Base-by-base conservation (phyloP, 2,797 vertebrate species). In the Coilia nasus region DNA sequence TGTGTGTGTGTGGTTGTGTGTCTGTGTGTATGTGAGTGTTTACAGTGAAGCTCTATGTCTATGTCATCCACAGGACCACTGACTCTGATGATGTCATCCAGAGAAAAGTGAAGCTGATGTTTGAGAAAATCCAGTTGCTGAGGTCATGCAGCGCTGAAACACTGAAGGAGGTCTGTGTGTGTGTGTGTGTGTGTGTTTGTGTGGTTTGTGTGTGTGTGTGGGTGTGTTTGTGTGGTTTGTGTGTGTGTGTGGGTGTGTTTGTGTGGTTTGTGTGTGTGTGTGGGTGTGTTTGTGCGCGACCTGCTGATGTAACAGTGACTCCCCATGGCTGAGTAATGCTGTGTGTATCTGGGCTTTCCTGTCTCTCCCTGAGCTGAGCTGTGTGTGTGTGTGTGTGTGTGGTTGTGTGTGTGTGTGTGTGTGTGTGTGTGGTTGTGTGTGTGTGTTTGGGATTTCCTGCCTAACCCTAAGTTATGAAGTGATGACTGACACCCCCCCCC, bases 101-200 rank as follows among this genome's bases (percentile, higher is more conserved):
- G 92, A 95, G 94, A 90, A 98, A 98, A 92, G 97, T 99, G 88
- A 95, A 97, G 91, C 90, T 97, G 91, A 95, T 99, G 90, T 97
- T 99, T 90, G 95, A 97, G 92, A 97, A 96, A 92, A 97, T 99
- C 90, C 97, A 96, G 92, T 97, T 95, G 64, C 93, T 99, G 86
- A 99, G 97, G 92, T 98, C 97, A 90, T 96, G 95, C 90, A 95
- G 96, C 84, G 94, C 95, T 35, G 96, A 95, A 87, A 96, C 92
- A 57, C 86, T 94, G 0, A 96, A 96, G 93, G 96, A 96, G 91
- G 96, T 93, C 83, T 88, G 82, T 71, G 35, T 15, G 6, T 23
- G n/a, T 59, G 85, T 71, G 47, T 57, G 88, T 87, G 75, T 12
- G 46, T 85, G 60, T 85, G 80, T 86, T 41, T 78, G 50, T 83